Base-by-base conservation (phyloP, 2,888 invertebrate genomes). In the Gymnocheta viridis region DNA sequence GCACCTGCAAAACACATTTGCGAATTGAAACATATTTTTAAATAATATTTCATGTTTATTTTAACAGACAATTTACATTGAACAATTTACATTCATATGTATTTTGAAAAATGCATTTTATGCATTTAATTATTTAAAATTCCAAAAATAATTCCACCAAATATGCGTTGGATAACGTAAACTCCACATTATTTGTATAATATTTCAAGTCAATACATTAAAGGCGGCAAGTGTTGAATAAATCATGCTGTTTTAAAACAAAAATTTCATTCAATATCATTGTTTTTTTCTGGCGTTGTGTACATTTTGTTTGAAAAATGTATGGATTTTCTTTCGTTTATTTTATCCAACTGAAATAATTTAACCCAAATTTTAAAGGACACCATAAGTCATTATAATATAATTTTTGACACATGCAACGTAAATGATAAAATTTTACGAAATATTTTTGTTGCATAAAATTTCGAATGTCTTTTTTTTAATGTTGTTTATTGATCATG, bases 281-380 rank as follows among this genome's bases (percentile, higher is more conserved):
- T 22, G 0, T 17, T 27, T 64, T n/a, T 24, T n/a, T 24, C 41
- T 47, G n/a, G 0, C 29, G 2, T 72, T 58, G 4, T 22, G 7
- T 10, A 14, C 49, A 51, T 9, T 51, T 17, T 54, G 10, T 9
- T 41, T 5, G 12, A 64, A 41, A 44, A 60, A 72, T n/a, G 17
- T 41, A 24, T 70, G 47, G 47, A 22, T 41, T 41, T 27, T 69
- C 29, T 22, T 27, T 44, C 9, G 29, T 49, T 67, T 41, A 17
- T 12, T 54, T 14, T 38, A 5, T 14, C 17, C 12, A 4, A 44
- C 5, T 41, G 4, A 22, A 27, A 69, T 19, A 81, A 76, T 76
- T 81, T 76, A 76, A 82, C 56, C 69, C 22, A 62, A 69, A 69
- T 69, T 74, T 49, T n/a, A 64, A 81, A 76, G 74, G 69, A 81